A percentile compares a stretch with the other conserved stretches of the same genome.
Conservation (phyloP, 2,888 invertebrate species). For the Eristalis intricaria region DNA sequence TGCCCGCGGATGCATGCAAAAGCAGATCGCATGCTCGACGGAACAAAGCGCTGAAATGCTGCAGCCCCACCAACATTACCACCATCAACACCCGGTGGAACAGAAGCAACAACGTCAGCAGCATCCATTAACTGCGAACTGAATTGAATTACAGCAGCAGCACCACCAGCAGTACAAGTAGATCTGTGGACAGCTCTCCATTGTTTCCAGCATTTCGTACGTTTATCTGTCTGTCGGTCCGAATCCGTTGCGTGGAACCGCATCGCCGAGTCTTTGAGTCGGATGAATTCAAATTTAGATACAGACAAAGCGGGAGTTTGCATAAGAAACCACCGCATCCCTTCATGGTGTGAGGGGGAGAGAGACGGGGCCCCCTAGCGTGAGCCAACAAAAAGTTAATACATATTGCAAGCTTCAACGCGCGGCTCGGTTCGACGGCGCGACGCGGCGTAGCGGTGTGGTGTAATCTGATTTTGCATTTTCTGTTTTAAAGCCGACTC, state of each 20-base stretch:
- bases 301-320: conserved; percentile 38
- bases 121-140: conserved; percentile 67
- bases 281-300: conserved; percentile 34
- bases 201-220: conserved; percentile 52
- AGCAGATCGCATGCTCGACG: conserved; percentile 71
- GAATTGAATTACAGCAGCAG: conserved; percentile 64
- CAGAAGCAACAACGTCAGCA: conserved; percentile 67
- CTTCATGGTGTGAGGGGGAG: neutral
- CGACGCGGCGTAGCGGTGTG: conserved; percentile 12
- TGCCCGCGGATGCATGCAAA: conserved; percentile 68
- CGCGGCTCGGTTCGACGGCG: neutral
- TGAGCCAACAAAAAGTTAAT: conserved; percentile 66
- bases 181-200: conserved; percentile 33
- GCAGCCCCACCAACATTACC: conserved; percentile 38
- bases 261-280: conserved; percentile 55
- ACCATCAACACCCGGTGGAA: conserved; percentile 24
- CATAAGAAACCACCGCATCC: neutral
- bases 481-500: conserved; percentile 8
- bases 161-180: conserved; percentile 24
- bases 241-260: conserved; percentile 62
- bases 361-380: conserved; percentile 12
- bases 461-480: conserved; percentile 65
- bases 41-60: conserved; percentile 69
- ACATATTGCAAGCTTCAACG: conserved; percentile 33
- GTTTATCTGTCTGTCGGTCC: conserved; percentile 29